A percentile compares a stretch with the other conserved stretches of the same genome.
These are phyloP conservation scores for Oligia fasciuncula DNA, from an alignment of 2,888 invertebrate genomes.

Conservation along the genomic window DNA sequence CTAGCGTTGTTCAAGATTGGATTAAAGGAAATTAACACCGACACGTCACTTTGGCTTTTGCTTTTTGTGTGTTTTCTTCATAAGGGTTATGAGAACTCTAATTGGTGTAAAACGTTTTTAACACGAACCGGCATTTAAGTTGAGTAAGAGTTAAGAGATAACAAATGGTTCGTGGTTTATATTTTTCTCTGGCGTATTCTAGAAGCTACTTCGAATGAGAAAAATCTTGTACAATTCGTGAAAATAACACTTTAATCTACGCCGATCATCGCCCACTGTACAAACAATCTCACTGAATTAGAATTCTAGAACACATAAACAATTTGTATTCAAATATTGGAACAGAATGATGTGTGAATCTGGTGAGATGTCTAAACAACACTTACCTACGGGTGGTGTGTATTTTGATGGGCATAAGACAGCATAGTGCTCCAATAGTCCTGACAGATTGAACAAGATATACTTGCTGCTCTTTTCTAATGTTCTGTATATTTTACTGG, in stretches of 20 bases:
- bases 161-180: not conserved
- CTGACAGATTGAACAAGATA: not conserved
- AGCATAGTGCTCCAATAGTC: slow-evolving; percentile 1
- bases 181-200: slow-evolving; percentile 6
- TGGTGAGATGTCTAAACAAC: slow-evolving; percentile 34
- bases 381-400: not conserved
- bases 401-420: slow-evolving; percentile 5
- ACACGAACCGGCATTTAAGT: slow-evolving; percentile 15
- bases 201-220: slow-evolving; percentile 8
- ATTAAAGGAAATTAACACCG: slow-evolving; percentile 62
- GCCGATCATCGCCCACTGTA: slow-evolving; percentile 28
- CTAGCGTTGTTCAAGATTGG: slow-evolving; percentile 61
- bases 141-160: slow-evolving; percentile 23
- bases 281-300: slow-evolving; percentile 34
- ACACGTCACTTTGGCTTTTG: slow-evolving; percentile 45
- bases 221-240: slow-evolving; percentile 17
- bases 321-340: slow-evolving; percentile 39
- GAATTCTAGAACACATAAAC: slow-evolving; percentile 56
- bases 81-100: slow-evolving; percentile 47
- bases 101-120: slow-evolving; percentile 47
- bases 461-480: not conserved
- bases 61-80: slow-evolving; percentile 55
- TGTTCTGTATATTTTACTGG: not conserved
- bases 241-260: slow-evolving; percentile 32
- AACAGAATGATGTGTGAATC: slow-evolving; percentile 33